Conservation (phyloP, 2,797 vertebrate genomes). For the Pitangus sulphuratus region DNA sequence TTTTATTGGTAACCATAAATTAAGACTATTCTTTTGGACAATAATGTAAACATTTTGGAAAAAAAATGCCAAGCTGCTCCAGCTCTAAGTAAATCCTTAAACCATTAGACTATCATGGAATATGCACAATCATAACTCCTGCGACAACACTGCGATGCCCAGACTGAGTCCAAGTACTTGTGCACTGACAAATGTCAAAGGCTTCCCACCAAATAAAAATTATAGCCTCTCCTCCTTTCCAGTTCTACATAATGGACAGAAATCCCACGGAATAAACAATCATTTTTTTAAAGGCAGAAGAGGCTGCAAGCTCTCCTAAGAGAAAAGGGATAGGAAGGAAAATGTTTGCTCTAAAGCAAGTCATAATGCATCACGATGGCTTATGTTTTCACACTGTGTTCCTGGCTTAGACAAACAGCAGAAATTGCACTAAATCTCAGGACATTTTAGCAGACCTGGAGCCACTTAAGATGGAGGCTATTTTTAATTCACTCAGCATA, state of each 20-base stretch:
- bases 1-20: background rate
- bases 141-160: background rate
- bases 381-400: background rate
- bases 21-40: background rate
- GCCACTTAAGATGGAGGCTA: constrained; percentile 28
- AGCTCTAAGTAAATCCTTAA: background rate
- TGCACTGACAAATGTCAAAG: background rate
- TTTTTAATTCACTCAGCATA: constrained; percentile 47
- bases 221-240: background rate
- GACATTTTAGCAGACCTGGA: constrained; percentile 3
- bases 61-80: background rate
- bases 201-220: background rate
- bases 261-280: background rate
- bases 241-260: background rate
- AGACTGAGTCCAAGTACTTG: background rate
- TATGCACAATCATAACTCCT: background rate
- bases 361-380: background rate
- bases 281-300: background rate
- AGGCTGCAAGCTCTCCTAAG: background rate
- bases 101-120: background rate
- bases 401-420: constrained; percentile 7
- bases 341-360: background rate
- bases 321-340: background rate
- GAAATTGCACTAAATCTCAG: background rate
- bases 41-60: background rate